These are phyloP conservation scores for Drosophila melanosoma DNA, from an alignment of 2,888 invertebrate species.

Conservation along the genomic window DNA sequence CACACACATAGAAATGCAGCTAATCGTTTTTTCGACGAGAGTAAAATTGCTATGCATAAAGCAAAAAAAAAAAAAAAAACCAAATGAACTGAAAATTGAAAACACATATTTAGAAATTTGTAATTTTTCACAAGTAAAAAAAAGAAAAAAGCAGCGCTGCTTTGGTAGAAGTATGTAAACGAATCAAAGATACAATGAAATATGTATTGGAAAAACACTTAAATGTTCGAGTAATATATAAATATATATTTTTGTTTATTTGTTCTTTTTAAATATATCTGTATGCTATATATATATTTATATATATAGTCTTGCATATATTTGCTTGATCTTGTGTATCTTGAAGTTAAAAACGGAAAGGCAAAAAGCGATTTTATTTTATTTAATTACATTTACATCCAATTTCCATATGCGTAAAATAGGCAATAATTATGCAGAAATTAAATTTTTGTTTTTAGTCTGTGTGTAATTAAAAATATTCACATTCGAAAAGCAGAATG, in stretches of 20 bases:
- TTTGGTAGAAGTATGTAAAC: conserved; percentile 76
- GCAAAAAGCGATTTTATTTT: conserved; percentile 35
- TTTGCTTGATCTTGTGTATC: conserved; percentile 32
- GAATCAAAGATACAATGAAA: conserved; percentile 36
- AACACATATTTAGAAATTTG: conserved; percentile 34
- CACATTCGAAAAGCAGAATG: conserved; percentile 30
- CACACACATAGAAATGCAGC: conserved; percentile 39
- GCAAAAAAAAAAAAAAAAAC: neutral
- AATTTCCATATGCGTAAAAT: conserved; percentile 22
- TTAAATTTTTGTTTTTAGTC: conserved; percentile 2
- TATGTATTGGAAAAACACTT: conserved; percentile 59
- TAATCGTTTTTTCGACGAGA: conserved; percentile 33
- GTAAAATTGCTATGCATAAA: conserved; percentile 24
- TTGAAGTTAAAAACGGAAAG: conserved; percentile 14
- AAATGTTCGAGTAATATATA: conserved; percentile 43
- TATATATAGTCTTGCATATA: conserved; percentile 38
- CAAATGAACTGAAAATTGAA: conserved; percentile 21
- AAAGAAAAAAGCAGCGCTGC: conserved; percentile 66
- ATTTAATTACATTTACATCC: conserved; percentile 6
- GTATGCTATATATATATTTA: conserved; percentile 8
- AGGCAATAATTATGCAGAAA: conserved; percentile 6
- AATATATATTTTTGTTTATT: conserved; percentile 38
- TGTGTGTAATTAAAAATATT: conserved; percentile 31
- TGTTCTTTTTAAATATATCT: conserved; percentile 4
- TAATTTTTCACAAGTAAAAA: conserved; percentile 28